Base-by-base conservation (phyloP, 2,113 vertebrate genomes). In the Aegithalos caudatus region DNA sequence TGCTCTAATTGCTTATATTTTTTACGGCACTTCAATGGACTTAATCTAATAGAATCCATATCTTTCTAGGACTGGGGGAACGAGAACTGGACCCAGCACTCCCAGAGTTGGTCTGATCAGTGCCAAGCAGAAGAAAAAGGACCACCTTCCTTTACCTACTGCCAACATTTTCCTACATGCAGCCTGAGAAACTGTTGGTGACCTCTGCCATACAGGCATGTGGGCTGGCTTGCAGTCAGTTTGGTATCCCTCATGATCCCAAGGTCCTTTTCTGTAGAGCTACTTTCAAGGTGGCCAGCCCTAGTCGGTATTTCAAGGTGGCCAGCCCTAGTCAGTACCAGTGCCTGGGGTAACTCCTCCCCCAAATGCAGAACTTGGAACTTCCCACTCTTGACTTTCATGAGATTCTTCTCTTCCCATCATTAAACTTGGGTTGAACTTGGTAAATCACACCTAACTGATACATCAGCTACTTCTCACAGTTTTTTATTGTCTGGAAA, bases 251-350 rank as follows among this genome's bases (percentile, higher is more conserved):
- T 25, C 45, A 17, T 6, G 20, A 71, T 54, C 4, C 20, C 40
- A 29, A 48, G 10, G 51, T 13, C 54, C 11, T 72, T 61, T 29
- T 56, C 58, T 56, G 14, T 12, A 50, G 28, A 82, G 9, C 4
- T 60, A 17, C 56, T 65, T 86, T 71, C 31, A 60, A 48, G 14
- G 15, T 38, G n/a, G 6, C 42, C 14, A 57, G 1, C 3, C 24
- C 18, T 33, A 27, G 4, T 8, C 1, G 2, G 12, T 66, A n/a
- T 65, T 86, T 71, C 31, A 60, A 48, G 14, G 15, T 38, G n/a
- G 6, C 42, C 14, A 57, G 1, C 3, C 24, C 18, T 33, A 27
- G 4, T 8, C 1, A 1, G 12, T 66, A 48, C 7, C n/a, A 3
- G 7, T 50, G 24, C 23, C 23, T 56, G 5, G 16, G 8, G 4